Evolutionary conservation across 2,113 vertebrate genomes (phyloP).

Genomic region (Cyphomyrus plagiostoma): DNA sequence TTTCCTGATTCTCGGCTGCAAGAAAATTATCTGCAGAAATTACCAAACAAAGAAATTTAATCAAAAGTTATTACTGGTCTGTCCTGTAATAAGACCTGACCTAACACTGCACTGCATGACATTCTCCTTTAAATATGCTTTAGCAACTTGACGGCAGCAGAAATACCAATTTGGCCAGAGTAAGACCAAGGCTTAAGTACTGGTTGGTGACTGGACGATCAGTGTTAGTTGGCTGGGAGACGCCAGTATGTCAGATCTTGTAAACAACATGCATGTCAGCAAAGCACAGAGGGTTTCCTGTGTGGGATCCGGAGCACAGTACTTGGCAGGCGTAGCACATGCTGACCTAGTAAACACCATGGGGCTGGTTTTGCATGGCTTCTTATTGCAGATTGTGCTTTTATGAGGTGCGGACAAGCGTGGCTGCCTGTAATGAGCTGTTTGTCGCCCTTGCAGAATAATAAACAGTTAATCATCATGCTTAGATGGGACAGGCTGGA

Average conservation of each 20-base stretch:
- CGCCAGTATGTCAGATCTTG: neutral
- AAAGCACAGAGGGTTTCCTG: neutral
- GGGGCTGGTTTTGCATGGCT: constrained; percentile 12
- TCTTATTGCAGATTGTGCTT: neutral
- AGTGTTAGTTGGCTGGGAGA: neutral
- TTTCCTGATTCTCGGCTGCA: neutral
- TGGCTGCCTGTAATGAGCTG: constrained; percentile 5
- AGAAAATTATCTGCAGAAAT: neutral
- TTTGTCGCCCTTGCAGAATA: neutral
- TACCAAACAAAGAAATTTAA: neutral
- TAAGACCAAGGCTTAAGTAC: neutral
- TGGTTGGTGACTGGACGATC: neutral
- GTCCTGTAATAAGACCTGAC: neutral
- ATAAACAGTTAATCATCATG: constrained; percentile 5
- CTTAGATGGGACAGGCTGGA: neutral
- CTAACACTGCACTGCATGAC: neutral
- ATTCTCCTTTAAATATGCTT: neutral
- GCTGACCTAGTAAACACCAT: constrained; percentile 2
- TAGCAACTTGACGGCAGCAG: neutral
- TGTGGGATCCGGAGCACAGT: neutral
- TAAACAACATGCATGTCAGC: neutral
- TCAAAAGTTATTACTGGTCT: neutral
- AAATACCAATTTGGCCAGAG: neutral
- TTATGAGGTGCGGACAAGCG: constrained; percentile 9
- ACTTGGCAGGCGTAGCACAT: constrained; percentile 1